Evolutionary conservation across 1,140 invertebrate species (phyloP).

Genomic region (Streblospio benedicti): DNA sequence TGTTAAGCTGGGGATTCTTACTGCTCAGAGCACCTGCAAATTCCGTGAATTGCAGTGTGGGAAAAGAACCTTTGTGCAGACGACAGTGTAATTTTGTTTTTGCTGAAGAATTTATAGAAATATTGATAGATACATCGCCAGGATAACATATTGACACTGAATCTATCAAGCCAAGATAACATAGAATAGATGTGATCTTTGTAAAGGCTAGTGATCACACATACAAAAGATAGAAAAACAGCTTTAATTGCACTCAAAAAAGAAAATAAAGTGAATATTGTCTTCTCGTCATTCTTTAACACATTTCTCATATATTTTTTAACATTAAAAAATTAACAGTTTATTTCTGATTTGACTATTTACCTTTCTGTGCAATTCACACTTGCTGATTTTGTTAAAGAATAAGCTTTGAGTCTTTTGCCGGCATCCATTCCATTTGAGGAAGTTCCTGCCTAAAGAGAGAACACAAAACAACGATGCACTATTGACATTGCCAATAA

Average conservation of each 20-base stretch:
- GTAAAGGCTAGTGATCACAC: no score
- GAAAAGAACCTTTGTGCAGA: no score
- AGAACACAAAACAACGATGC: conserved; percentile 13
- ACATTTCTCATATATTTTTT: not conserved
- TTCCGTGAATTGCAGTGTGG: no score
- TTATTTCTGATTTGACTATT: not conserved
- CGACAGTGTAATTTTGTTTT: no score
- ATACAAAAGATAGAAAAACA: not conserved
- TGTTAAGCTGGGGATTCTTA: no score
- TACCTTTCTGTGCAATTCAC: conserved; percentile 67
- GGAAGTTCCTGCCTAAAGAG: conserved; percentile 50
- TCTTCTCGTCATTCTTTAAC: not conserved
- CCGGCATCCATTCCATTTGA: conserved; percentile 99
- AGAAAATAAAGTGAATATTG: not conserved
- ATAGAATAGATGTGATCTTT: no score
- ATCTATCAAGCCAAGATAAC: no score
- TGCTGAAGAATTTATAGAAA: no score
- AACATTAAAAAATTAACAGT: not conserved
- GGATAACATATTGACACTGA: no score
- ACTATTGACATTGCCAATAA: no score
- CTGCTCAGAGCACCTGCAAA: no score
- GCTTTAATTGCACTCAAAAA: not conserved
- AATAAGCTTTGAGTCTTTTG: conserved; percentile 78
- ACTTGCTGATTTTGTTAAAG: conserved; percentile 55
- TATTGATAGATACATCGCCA: no score